Conservation (phyloP, 2,113 vertebrate genomes). For the Ciconia maguari region DNA sequence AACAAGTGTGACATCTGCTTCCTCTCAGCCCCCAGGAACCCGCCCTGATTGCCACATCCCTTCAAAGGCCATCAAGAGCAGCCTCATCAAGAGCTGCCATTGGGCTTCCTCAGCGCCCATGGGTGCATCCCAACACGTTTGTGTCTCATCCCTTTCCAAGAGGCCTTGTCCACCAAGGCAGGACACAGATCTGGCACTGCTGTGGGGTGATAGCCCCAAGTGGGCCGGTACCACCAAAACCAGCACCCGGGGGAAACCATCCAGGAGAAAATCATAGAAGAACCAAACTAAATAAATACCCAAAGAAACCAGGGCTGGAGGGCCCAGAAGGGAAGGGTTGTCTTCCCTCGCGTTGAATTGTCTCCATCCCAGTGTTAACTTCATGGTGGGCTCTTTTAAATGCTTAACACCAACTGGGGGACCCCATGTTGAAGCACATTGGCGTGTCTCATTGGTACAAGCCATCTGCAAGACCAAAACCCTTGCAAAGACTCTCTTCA, state of each 20-base stretch:
- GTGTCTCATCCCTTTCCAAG: not conserved
- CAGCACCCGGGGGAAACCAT: not conserved
- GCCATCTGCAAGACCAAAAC: not conserved
- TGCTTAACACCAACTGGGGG: not conserved
- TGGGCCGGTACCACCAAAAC: not conserved
- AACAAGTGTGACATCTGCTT: not conserved
- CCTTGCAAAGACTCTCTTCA: not conserved
- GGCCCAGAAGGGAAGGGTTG: not conserved
- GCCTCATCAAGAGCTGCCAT: not conserved
- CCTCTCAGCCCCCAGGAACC: not conserved
- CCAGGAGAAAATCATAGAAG: accelerated
- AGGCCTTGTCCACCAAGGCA: not conserved
- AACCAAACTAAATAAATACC: not conserved
- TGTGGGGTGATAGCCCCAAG: not conserved
- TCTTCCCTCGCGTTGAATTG: accelerated
- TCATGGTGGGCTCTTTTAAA: too few relatives aligned
- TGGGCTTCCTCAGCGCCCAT: not conserved
- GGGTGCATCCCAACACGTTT: accelerated
- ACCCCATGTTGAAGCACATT: not conserved
- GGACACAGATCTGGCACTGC: accelerated
- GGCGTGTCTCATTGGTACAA: accelerated
- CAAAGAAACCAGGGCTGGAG: not conserved
- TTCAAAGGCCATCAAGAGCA: not conserved
- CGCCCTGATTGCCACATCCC: accelerated
- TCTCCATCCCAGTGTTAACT: not conserved